Evolutionary conservation across 2,888 invertebrate species (phyloP).

Genomic region (Galerucella nymphaeae): DNA sequence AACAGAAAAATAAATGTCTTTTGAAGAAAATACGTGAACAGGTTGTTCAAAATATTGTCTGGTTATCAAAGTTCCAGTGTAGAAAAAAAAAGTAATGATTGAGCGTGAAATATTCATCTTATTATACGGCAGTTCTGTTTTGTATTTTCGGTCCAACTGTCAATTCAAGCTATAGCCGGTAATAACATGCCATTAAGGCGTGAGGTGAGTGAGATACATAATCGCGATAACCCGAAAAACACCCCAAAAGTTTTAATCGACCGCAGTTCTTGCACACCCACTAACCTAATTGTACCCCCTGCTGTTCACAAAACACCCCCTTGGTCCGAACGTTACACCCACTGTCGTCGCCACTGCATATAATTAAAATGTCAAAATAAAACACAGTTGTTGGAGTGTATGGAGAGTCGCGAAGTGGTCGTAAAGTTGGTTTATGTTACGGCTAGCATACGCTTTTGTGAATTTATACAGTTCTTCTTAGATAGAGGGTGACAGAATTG

Average conservation of each 20-base stretch:
- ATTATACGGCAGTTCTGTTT: too few relatives aligned
- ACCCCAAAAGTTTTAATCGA: constrained; percentile 39
- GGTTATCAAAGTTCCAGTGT: too few relatives aligned
- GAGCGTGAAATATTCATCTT: too few relatives aligned
- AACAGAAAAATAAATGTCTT: too few relatives aligned
- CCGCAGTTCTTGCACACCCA: constrained; percentile 49
- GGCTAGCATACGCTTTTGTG: constrained; percentile 5
- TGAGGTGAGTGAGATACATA: constrained; percentile 36
- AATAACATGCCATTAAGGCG: constrained; percentile 27
- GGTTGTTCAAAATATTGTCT: too few relatives aligned
- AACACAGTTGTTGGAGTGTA: constrained; percentile 2
- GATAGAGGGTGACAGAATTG: constrained; percentile 8
- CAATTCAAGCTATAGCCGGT: constrained; percentile 1
- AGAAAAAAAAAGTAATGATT: too few relatives aligned
- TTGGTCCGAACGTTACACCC: constrained; percentile 43
- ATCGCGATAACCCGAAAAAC: constrained; percentile 28
- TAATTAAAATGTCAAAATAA: constrained; percentile 51
- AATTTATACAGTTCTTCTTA: not conserved
- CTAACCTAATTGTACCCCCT: constrained; percentile 52
- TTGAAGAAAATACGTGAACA: too few relatives aligned
- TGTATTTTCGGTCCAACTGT: not conserved
- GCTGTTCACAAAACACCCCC: constrained; percentile 49
- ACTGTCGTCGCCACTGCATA: constrained; percentile 48
- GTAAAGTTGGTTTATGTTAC: constrained; percentile 5
- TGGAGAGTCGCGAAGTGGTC: not conserved